A percentile compares a stretch with the other conserved stretches of the same genome.
Evolutionary conservation across 2,113 vertebrate species (phyloP).

Genomic region (Lathamus discolor): DNA sequence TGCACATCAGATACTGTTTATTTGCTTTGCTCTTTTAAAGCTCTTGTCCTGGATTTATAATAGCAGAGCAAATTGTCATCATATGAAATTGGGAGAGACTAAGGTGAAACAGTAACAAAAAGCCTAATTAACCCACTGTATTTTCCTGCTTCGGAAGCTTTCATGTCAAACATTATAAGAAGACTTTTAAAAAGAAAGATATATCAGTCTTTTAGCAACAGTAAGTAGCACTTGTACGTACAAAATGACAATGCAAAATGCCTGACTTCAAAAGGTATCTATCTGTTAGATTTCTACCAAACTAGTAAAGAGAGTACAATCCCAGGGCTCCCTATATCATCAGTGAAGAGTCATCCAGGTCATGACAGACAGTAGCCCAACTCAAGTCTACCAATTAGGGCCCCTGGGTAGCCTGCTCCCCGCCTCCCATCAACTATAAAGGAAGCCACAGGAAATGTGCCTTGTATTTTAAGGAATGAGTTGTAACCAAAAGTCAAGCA

Average conservation of each 20-base stretch:
- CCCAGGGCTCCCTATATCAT: not conserved
- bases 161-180: not conserved
- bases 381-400: accelerated
- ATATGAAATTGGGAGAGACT: not conserved
- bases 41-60: not conserved
- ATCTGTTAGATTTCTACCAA: not conserved
- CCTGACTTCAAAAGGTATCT: not conserved
- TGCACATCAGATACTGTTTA: not conserved
- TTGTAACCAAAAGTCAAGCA: not conserved
- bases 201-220: not conserved
- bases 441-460: not conserved
- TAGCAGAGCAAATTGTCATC: not conserved
- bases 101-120: not conserved
- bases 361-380: not conserved
- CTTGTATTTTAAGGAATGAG: not conserved
- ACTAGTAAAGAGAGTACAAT: not conserved
- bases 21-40: not conserved
- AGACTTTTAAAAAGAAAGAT: not conserved
- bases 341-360: not conserved
- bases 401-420: not conserved
- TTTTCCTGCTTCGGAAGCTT: not conserved
- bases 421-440: not conserved
- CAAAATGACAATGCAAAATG: not conserved
- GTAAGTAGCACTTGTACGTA: not conserved
- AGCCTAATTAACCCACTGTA: not conserved